Conservation (phyloP, 2,797 vertebrate genomes). For the Pangasius larnaudii region DNA sequence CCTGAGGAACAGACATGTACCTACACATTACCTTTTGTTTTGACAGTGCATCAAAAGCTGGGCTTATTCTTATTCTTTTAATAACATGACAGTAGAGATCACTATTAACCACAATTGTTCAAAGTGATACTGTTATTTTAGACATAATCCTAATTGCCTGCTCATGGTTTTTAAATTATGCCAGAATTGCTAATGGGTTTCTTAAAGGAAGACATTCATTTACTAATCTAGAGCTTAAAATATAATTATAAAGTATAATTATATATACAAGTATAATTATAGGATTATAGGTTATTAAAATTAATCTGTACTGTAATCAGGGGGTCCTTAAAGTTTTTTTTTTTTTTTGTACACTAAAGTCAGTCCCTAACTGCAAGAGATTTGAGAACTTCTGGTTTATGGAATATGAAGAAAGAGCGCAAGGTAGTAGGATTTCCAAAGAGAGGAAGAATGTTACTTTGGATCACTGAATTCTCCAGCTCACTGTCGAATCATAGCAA, state of each 20-base stretch:
- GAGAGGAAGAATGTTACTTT: background rate
- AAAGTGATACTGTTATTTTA: background rate
- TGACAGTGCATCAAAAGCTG: too few relatives aligned
- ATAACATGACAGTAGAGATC: background rate
- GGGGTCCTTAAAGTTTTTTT: background rate
- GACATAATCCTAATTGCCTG: background rate
- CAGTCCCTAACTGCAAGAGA: background rate
- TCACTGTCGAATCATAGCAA: background rate
- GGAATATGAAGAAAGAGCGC: background rate
- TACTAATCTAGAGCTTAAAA: background rate
- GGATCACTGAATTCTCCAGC: background rate
- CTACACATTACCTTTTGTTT: background rate
- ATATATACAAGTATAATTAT: too few relatives aligned
- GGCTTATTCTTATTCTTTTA: background rate
- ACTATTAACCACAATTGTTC: background rate
- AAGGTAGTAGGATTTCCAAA: background rate
- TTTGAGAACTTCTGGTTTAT: background rate
- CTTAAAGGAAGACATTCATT: background rate
- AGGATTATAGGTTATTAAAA: background rate
- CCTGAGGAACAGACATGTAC: background rate
- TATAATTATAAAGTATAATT: too few relatives aligned
- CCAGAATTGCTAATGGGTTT: background rate
- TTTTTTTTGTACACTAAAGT: background rate
- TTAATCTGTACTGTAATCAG: background rate
- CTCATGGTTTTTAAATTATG: background rate